Conservation (phyloP, 2,797 vertebrate species). For the Arrhamphus sclerolepis region DNA sequence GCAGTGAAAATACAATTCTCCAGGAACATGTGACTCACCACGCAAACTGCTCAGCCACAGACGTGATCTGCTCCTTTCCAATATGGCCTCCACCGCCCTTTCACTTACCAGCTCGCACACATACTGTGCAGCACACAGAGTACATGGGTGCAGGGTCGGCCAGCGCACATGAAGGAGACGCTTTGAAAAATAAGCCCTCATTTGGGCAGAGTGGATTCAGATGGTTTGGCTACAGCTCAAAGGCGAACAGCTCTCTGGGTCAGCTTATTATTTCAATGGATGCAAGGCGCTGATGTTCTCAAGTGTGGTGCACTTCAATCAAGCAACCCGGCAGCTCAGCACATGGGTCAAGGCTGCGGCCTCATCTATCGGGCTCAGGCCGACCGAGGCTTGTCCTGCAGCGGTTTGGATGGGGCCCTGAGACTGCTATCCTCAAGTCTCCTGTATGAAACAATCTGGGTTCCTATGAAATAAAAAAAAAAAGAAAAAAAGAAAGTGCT, state of each 20-base stretch:
- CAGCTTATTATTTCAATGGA: slow-evolving; percentile 83
- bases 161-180: slow-evolving; percentile 71
- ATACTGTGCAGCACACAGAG: slow-evolving; percentile 34
- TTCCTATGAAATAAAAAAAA: slow-evolving; percentile 11
- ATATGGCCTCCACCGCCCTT: slow-evolving; percentile 38
- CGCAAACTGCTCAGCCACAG: slow-evolving; percentile 66
- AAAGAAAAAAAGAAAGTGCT: slow-evolving; percentile 30
- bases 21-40: slow-evolving; percentile 75
- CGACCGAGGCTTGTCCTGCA: slow-evolving; percentile 30
- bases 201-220: slow-evolving; percentile 87
- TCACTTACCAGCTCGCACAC: slow-evolving; percentile 46
- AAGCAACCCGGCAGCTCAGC: slow-evolving; percentile 63
- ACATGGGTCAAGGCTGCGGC: slow-evolving; percentile 71
- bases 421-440: slow-evolving; percentile 16
- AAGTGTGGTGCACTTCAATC: slow-evolving; percentile 81
- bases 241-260: slow-evolving; percentile 79
- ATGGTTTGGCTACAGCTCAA: slow-evolving; percentile 84
- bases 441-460: slow-evolving; percentile 23
- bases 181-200: slow-evolving; percentile 85
- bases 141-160: slow-evolving; percentile 69
- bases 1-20: slow-evolving; percentile 55
- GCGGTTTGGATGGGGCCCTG: slow-evolving; percentile 41
- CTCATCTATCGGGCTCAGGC: slow-evolving; percentile 52
- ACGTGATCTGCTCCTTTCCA: slow-evolving; percentile 65
- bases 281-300: slow-evolving; percentile 80